Evolutionary conservation across 2,113 vertebrate species (phyloP).

Genomic region (Willisornis vidua): DNA sequence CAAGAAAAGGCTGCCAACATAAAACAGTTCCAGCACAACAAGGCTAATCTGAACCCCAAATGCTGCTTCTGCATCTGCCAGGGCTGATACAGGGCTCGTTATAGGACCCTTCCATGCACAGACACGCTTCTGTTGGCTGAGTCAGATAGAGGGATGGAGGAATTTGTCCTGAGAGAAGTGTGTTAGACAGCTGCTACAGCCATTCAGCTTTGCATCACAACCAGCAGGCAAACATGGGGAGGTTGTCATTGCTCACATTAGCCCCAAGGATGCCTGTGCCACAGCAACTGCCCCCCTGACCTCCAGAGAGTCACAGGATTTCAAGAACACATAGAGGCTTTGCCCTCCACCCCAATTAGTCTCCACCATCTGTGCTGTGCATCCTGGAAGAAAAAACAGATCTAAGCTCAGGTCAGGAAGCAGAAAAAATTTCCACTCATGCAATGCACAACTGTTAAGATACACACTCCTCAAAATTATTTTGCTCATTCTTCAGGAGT

Average conservation of each 20-base stretch:
- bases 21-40: not conserved
- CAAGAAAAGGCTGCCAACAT: not conserved
- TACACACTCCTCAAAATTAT: not conserved
- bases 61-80: not conserved
- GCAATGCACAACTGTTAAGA: not conserved
- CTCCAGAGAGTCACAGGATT: not conserved
- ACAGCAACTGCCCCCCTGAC: not conserved
- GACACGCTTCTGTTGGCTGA: not conserved
- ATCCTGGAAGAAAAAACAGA: not conserved
- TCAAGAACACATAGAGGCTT: not conserved
- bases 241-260: not conserved
- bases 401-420: not conserved
- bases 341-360: slow-evolving; percentile 28
- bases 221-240: not conserved
- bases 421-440: not conserved
- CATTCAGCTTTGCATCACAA: not conserved
- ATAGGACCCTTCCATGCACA: not conserved
- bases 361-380: not conserved
- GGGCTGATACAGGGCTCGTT: not conserved
- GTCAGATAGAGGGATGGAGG: not conserved
- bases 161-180: not conserved
- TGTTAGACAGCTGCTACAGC: not conserved
- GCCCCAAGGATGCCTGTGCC: not conserved
- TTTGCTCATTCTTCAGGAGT: not conserved
- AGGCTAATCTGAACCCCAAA: not conserved